phyloP scores from a whole-genome alignment of 2,888 invertebrate genomes.

The Stictocephala bisonia region DNA sequence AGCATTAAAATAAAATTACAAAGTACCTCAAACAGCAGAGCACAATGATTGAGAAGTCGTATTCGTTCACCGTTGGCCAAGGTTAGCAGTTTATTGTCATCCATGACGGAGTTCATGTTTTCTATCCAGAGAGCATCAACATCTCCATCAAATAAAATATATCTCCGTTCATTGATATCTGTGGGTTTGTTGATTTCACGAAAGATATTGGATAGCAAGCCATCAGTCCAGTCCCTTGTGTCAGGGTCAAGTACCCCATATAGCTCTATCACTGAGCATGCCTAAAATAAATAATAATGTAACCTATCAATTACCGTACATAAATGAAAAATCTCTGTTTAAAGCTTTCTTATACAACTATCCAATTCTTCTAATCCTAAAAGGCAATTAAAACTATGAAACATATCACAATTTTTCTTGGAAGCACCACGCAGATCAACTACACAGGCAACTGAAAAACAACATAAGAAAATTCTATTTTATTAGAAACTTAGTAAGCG shows the following conservation, averaged over 20 bases:
- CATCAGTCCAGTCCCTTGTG: constrained; percentile 94
- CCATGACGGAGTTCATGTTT: constrained; percentile 98
- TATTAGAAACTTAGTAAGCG: too few relatives aligned
- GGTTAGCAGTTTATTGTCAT: constrained; percentile 90
- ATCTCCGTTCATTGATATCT: constrained; percentile 79
- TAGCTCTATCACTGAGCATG: constrained; percentile 88
- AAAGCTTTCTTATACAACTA: too few relatives aligned
- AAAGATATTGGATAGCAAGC: constrained; percentile 90
- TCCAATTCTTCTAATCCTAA: too few relatives aligned
- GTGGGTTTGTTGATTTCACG: constrained; percentile 86
- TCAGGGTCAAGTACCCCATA: constrained; percentile 89
- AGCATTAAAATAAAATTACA: too few relatives aligned
- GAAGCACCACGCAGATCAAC: too few relatives aligned
- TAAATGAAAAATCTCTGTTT: too few relatives aligned
- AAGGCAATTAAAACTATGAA: too few relatives aligned
- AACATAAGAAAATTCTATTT: too few relatives aligned
- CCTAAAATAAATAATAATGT: constrained; percentile 69
- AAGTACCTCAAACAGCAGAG: constrained; percentile 83
- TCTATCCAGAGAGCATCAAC: constrained; percentile 96
- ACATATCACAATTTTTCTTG: too few relatives aligned
- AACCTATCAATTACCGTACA: too few relatives aligned
- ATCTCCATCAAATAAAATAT: constrained; percentile 93
- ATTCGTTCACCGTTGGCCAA: constrained; percentile 92
- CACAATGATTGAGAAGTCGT: constrained; percentile 82
- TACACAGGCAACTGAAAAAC: too few relatives aligned